Evolutionary conservation across 2,888 invertebrate species (phyloP), one percentile per base, ranked within the genome.

Genomic region (Xanthorhoe designata): DNA sequence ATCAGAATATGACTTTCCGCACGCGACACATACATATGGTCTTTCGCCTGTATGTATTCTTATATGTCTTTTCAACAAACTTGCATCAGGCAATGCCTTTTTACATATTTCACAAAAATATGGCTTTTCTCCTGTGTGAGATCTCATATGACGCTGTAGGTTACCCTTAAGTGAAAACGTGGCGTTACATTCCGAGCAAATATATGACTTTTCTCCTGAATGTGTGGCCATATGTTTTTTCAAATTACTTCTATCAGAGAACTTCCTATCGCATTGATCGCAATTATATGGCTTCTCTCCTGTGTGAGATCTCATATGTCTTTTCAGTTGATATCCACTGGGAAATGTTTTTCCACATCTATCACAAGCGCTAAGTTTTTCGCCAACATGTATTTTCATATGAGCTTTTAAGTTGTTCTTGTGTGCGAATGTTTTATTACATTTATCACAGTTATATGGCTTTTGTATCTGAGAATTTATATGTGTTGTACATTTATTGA

Each of bases 1-100:
- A 57, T 92, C 56, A 81, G 86, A 75, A 83, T 92, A 94, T 35
- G 79, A 70, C 0, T 89, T 82, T 0, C 88, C 88, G 78, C 94
- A 94, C 29, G 78, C 75, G 0, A 53, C 32, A 47, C 65, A 65
- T n/a, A n/a, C 5, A 19, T 42, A 65, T 1, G 64, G 60, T 3
- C 10, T 42, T 10, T 65, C 64, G 0, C 60, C 64, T 2, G 55
- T 65, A 15, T 65, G 64, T 2, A 52, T 60, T 19, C 59, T 60
- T 32, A 65, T 32, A 55, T 64, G 64, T 18, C 50, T 38, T 49
- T 49, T 58, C 13, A 59, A 19, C 35, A 32, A 9, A 24, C 35
- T 0, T n/a, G 42, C 8, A 50, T 59, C 7, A 42, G 47, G 15
- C 19, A 55, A 15, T n/a, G 49, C 18, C 9, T 55, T 60, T 15